Conservation (phyloP, 2,797 vertebrate genomes). For the Eleutherodactylus coqui region DNA sequence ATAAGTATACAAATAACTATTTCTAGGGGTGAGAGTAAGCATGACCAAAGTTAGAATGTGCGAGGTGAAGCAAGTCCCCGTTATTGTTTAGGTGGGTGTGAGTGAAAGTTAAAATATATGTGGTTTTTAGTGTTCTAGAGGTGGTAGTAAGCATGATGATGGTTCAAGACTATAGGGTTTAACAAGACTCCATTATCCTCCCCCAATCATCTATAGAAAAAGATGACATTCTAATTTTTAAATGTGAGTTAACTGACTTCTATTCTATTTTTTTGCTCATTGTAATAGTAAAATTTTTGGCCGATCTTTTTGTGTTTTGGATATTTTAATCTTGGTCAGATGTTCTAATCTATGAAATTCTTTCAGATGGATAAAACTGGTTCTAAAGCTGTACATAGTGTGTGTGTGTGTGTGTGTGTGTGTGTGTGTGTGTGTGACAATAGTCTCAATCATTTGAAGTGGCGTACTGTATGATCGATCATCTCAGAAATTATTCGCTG, state of each 20-base stretch:
- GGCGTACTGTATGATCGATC: background rate
- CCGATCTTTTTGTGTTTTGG: background rate
- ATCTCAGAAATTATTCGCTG: background rate
- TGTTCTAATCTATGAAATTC: background rate
- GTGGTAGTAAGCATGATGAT: too few species aligned
- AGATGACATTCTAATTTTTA: background rate
- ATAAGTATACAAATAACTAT: background rate
- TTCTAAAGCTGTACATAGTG: background rate
- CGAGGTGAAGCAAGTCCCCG: too few species aligned
- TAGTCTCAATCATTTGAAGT: background rate
- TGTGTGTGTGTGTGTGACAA: background rate
- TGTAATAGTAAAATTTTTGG: background rate
- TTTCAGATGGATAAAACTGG: background rate
- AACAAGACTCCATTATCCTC: too few species aligned
- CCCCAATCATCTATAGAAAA: background rate
- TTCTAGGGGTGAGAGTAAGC: too few species aligned
- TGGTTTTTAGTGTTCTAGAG: too few species aligned
- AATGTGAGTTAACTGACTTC: background rate
- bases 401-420: background rate
- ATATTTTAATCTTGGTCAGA: background rate
- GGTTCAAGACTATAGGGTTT: too few species aligned
- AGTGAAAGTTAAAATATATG: too few species aligned
- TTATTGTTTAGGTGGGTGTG: too few species aligned
- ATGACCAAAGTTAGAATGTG: too few species aligned
- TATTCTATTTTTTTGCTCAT: background rate